Evolutionary conservation across 1,140 invertebrate genomes (phyloP).

Genomic region (Spodoptera frugiperda): DNA sequence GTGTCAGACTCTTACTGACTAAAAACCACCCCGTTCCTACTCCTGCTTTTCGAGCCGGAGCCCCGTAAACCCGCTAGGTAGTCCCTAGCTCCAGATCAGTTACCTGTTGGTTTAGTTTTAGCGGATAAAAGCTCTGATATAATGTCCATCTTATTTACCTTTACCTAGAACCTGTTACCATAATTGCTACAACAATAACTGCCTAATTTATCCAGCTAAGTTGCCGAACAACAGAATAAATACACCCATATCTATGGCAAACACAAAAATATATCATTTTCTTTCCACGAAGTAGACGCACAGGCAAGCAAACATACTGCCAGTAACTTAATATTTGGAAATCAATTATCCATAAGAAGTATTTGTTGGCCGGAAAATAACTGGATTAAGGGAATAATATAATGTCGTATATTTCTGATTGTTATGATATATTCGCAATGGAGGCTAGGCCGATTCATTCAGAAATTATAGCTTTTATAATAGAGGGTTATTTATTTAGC

Average conservation of each 20-base stretch:
- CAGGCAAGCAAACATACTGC: slow-evolving; percentile 63
- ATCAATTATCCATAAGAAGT: slow-evolving; percentile 74
- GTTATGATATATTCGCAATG: slow-evolving; percentile 36
- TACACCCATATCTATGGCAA: slow-evolving; percentile 36
- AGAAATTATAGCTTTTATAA: neutral
- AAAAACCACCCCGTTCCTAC: too few species aligned
- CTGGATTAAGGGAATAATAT: slow-evolving; percentile 68
- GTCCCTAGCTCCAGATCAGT: too few species aligned
- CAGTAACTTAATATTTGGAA: slow-evolving; percentile 78
- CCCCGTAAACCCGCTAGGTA: too few species aligned
- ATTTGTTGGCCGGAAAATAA: slow-evolving; percentile 68
- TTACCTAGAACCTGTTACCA: neutral
- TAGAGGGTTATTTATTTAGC: neutral
- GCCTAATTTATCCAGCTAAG: slow-evolving; percentile 36
- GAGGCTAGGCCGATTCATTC: neutral
- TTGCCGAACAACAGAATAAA: slow-evolving; percentile 41
- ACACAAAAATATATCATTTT: slow-evolving; percentile 58
- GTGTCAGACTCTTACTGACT: too few species aligned
- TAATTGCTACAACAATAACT: slow-evolving; percentile 35
- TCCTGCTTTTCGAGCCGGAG: too few species aligned
- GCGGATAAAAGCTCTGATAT: too few species aligned
- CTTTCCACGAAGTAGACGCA: slow-evolving; percentile 50
- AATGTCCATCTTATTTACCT: neutral
- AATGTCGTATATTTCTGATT: slow-evolving; percentile 46
- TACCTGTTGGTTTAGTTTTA: too few species aligned